Evolutionary conservation across 2,888 invertebrate species (phyloP), one percentile per base, ranked within the genome.

Genomic region (Leucozona laternaria): DNA sequence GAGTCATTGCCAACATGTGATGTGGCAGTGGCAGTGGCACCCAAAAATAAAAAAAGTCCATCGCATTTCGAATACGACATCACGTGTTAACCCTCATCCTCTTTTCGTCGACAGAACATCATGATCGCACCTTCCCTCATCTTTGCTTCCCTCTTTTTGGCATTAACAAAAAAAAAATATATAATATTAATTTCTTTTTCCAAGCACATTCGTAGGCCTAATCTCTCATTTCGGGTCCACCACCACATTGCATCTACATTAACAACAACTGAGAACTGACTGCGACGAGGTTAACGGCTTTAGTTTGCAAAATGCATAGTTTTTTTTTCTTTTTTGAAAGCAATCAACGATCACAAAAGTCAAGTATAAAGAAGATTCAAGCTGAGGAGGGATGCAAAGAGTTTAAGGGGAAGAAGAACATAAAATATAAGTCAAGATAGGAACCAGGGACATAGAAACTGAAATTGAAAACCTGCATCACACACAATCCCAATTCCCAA

Each of bases 401-500:
- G 17, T 5, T 15, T 53, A 15, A 15, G 60, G 37, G 34, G 31
- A 66, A 48, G 15, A 37, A 13, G 43, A 70, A 80, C 55, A 85
- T 80, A 77, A 85, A 85, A 85, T 85, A 85, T 85, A 85, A 85
- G 85, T 85, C 85, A 85, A 85, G 85, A 85, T 85, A 85, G 85
- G 80, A 85, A 48, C 68, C 77, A 62, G 62, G 73, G 68, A 79
- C 81, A 85, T 85, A 81, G 85, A 68, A 85, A 85, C 25, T 73
- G 72, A 80, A 78, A 81, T 80, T 85, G 73, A 78, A 85, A 60
- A 66, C 48, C 57, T 60, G 48, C 75, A n/a, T n/a, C n/a, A 79
- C 45, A 53, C 79, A 72, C 17, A 31, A 72, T 37, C 10, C 17
- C 68, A 37, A 7, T 53, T 53, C 37, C 4, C 37, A n/a, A n/a